phyloP scores from a whole-genome alignment of 2,113 vertebrate species.

The Caranx ignobilis region DNA sequence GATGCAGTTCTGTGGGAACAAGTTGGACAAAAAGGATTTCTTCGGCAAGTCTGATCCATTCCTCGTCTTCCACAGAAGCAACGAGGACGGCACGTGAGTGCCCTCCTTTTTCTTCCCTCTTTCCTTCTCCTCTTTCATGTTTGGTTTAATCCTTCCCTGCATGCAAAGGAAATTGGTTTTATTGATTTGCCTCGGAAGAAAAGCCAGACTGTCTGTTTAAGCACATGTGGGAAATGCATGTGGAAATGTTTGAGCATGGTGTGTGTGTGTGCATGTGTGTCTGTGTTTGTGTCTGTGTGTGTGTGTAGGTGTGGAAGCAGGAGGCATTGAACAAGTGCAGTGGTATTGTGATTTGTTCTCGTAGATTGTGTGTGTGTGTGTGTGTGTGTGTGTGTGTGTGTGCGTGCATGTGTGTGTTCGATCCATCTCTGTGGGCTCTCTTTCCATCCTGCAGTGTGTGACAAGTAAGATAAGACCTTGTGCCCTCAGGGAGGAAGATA shows the following conservation, averaged over 20 bases:
- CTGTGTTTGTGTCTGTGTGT: background rate
- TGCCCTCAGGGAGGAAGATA: slow-evolving; percentile 48
- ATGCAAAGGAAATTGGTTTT: slow-evolving; percentile 69
- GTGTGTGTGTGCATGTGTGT: background rate
- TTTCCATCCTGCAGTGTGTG: slow-evolving; percentile 53
- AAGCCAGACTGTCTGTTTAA: slow-evolving; percentile 39
- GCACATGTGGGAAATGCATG: slow-evolving; percentile 39
- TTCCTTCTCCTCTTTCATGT: slow-evolving; percentile 23
- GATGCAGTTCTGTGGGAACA: slow-evolving; percentile 93
- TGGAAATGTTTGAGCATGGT: slow-evolving; percentile 3
- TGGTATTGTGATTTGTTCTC: background rate
- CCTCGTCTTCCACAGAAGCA: slow-evolving; percentile 91
- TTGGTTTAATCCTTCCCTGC: slow-evolving; percentile 44
- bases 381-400: background rate
- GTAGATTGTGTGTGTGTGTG: slow-evolving; percentile 5
- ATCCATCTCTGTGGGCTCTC: slow-evolving; percentile 32
- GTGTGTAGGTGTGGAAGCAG: slow-evolving; percentile 1
- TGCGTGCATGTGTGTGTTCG: slow-evolving; percentile 1
- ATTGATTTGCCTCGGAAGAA: slow-evolving; percentile 68
- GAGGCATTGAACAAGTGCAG: background rate
- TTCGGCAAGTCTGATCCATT: slow-evolving; percentile 93
- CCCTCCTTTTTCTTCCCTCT: background rate
- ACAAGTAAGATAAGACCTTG: slow-evolving; percentile 64
- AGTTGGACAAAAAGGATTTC: slow-evolving; percentile 93
- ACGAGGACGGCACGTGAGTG: slow-evolving; percentile 91